Conservation (phyloP, 2,797 vertebrate genomes). For the Acropternis orthonyx region DNA sequence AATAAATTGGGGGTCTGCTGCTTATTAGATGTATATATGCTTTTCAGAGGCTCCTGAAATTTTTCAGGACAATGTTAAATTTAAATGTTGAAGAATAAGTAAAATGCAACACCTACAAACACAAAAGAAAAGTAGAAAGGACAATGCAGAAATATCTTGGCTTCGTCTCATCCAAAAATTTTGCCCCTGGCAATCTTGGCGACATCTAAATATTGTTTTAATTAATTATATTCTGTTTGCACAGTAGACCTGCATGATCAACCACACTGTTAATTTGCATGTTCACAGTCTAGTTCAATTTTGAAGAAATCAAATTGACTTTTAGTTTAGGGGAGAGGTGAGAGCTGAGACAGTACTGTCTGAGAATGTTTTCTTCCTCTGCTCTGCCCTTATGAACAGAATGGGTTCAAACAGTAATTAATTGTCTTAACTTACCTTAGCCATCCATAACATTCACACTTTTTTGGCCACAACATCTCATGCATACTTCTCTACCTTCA, state of each 20-base stretch:
- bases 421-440: background rate
- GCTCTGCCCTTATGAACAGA: background rate
- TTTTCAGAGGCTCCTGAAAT: background rate
- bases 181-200: background rate
- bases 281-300: background rate
- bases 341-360: background rate
- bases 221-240: background rate
- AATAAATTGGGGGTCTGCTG: background rate
- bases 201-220: background rate
- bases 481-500: background rate
- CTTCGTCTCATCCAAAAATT: background rate
- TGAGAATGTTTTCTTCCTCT: background rate
- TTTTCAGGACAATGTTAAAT: background rate
- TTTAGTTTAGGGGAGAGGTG: background rate
- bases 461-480: background rate
- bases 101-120: background rate
- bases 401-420: background rate
- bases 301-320: background rate
- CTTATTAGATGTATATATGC: background rate
- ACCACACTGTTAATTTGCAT: rapidly evolving
- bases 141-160: background rate
- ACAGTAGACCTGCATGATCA: background rate
- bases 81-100: background rate
- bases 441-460: rapidly evolving
- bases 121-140: background rate